phyloP scores from a whole-genome alignment of 2,797 vertebrate genomes.

The Microctenopoma lineatum region DNA sequence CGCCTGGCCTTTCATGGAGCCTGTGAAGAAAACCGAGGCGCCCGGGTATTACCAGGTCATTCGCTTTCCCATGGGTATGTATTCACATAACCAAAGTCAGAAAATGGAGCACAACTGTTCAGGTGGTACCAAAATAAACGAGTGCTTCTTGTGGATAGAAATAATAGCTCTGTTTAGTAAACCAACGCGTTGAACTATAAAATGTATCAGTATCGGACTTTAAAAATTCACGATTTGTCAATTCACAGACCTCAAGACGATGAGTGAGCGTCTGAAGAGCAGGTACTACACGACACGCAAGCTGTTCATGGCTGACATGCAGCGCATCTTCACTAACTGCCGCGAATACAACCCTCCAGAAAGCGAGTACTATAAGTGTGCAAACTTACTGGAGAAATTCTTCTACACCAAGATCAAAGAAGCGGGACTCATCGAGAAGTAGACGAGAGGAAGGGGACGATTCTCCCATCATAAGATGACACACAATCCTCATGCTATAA shows the following conservation, averaged over 20 bases:
- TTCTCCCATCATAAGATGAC: conserved; percentile 19
- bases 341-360: conserved; percentile 98
- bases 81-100: background rate
- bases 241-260: conserved; percentile 95
- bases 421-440: conserved; percentile 96
- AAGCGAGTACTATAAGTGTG: conserved; percentile 99
- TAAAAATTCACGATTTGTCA: background rate
- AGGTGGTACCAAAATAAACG: too few species aligned
- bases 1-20: conserved; percentile 99
- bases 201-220: background rate
- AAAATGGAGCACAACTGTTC: background rate
- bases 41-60: conserved; percentile 99
- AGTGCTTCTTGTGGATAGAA: too few species aligned
- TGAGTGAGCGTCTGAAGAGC: conserved; percentile 98
- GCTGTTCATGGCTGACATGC: conserved; percentile 99
- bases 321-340: conserved; percentile 98
- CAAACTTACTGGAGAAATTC: conserved; percentile 98
- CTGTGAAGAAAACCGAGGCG: conserved; percentile 98
- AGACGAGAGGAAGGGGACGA: conserved; percentile 25
- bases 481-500: background rate
- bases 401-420: conserved; percentile 99
- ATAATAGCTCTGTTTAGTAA: too few species aligned
- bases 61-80: conserved; percentile 98
- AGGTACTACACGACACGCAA: conserved; percentile 98
- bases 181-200: too few species aligned